Base-by-base conservation (phyloP, 1,140 invertebrate species). In the Drosophila ironensis region DNA sequence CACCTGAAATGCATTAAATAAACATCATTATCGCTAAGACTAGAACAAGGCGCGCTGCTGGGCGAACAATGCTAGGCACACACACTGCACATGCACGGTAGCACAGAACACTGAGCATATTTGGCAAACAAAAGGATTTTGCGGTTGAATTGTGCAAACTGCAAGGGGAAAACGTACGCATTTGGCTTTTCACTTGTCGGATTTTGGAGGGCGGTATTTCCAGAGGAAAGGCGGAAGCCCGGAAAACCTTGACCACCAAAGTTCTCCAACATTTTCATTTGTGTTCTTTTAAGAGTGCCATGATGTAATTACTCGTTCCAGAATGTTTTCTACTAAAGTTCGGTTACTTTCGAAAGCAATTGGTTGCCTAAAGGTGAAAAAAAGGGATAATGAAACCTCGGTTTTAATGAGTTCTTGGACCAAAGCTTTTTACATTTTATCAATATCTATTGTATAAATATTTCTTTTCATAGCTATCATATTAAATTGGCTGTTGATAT, bases 1-100 rank as follows among this genome's bases (percentile, higher is more conserved):
- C 80, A 84, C 78, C 78, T 84, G 78, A 64, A 84, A 84, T 84
- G 78, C 78, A 84, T 84, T 84, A 86, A 84, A 86, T 84, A 84
- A 84, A 84, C 78, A 84, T 84, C 78, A 86, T 84, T 84, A 84
- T 84, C 80, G 78, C 80, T 48, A 80, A 86, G 78, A 71, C 78
- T 66, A 46, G 56, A 52, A 73, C 68, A 72, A 60, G 67, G 52
- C 44, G 41, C 14, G 40, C 22, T n/a, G 19, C 24, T 14, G 30
- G 14, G 17, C 12, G 47, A 51, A 61, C 54, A 61, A 71, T 71
- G 68, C 54, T 41, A 41, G 6, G 22, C 60, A 38, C 52, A 64
- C 44, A 51, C 56, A 11, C 64, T 44, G 6, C 35, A 28, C 40
- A 47, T 33, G 35, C 27, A 64, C 19, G 7, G 51, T 24, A 35